A percentile compares a stretch with the other conserved stretches of the same genome.
These are phyloP conservation scores for Rhipidura dahli DNA, from an alignment of 2,113 vertebrate genomes.

Conservation along the genomic window DNA sequence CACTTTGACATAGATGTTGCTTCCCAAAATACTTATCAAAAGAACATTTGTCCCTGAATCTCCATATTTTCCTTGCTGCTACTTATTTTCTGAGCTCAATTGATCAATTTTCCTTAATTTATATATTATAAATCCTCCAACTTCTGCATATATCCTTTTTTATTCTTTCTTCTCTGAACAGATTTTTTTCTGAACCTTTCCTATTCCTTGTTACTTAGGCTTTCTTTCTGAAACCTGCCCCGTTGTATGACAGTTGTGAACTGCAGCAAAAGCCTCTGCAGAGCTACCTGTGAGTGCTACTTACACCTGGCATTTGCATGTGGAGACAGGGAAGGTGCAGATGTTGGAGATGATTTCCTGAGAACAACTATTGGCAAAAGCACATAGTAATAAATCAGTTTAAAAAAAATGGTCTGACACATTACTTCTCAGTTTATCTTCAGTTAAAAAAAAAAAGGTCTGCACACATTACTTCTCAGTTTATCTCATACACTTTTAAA, in stretches of 20 bases:
- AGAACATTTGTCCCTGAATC: background rate
- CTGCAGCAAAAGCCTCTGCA: background rate
- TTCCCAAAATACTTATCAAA: background rate
- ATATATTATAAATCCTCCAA: background rate
- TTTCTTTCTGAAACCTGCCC: background rate
- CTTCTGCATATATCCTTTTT: background rate
- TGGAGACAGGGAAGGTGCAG: background rate
- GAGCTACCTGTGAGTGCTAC: background rate
- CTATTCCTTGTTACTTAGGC: background rate
- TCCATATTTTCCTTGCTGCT: background rate
- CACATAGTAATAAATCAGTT: background rate
- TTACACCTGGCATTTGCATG: background rate
- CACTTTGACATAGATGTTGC: background rate
- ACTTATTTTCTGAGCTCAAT: background rate
- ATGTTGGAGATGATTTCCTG: background rate
- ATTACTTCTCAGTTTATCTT: background rate
- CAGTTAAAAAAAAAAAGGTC: background rate
- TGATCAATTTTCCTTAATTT: background rate
- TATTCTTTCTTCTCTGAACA: background rate
- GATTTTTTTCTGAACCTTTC: background rate
- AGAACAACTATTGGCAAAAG: background rate
- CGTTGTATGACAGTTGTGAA: background rate
- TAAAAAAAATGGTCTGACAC: background rate
- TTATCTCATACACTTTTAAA: background rate
- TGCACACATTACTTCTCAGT: background rate